Conservation (phyloP, 2,888 invertebrate genomes). For the Epirrhoe alternata region DNA sequence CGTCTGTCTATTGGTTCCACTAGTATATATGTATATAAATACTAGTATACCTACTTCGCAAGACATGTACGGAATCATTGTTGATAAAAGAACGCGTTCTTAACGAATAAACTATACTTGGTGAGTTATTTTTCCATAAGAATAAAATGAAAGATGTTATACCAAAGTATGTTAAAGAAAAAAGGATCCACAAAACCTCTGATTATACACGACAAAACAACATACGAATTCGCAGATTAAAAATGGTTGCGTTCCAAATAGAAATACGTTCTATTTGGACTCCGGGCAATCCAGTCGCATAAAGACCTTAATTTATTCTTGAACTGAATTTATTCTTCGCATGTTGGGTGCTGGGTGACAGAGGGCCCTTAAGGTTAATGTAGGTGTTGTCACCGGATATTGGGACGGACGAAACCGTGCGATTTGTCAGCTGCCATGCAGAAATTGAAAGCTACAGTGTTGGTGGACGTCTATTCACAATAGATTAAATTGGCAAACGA, state of each 20-base stretch:
- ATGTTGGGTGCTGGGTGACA: conserved; percentile 71
- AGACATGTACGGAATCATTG: conserved; percentile 30
- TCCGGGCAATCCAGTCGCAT: conserved; percentile 67
- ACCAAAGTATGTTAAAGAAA: neutral
- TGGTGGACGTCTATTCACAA: conserved; percentile 29
- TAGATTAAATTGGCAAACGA: conserved; percentile 14
- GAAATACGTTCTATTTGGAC: conserved; percentile 55
- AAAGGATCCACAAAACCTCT: conserved; percentile 1
- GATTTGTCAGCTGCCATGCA: conserved; percentile 74
- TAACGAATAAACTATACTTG: conserved; percentile 39
- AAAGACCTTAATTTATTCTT: conserved; percentile 83
- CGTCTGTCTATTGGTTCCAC: too few relatives aligned
- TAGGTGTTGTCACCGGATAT: conserved; percentile 81
- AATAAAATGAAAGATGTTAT: neutral
- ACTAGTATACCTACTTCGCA: too few relatives aligned
- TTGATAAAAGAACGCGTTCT: conserved; percentile 53
- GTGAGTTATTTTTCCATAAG: conserved; percentile 5
- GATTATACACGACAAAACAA: conserved; percentile 10
- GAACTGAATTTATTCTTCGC: conserved; percentile 77
- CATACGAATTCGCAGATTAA: conserved; percentile 29
- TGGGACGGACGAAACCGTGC: conserved; percentile 71
- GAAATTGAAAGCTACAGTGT: conserved; percentile 70
- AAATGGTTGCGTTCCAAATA: conserved; percentile 27
- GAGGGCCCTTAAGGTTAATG: conserved; percentile 80
- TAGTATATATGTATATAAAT: too few relatives aligned